Percentiles rank a stretch among this genome's conserved stretches.
phyloP scores from a whole-genome alignment of 2,888 invertebrate genomes.

The Andrena marginata region DNA sequence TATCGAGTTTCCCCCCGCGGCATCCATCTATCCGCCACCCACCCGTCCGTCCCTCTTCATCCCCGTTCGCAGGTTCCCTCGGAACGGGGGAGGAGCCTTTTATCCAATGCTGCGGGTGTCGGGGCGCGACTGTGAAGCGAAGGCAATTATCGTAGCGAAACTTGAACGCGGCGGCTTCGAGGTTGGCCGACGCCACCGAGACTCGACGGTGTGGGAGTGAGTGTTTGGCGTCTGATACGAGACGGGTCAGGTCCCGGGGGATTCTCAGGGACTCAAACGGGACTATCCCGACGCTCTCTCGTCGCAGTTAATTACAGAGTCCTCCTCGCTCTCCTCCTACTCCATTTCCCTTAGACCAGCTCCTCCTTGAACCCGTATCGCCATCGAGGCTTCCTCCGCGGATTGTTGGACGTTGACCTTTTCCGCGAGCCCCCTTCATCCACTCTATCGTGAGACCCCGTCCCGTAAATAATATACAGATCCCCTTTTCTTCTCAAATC shows the following conservation, averaged over 20 bases:
- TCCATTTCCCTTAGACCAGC: conserved; percentile 54
- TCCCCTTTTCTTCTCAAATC: too few species aligned
- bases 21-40: conserved; percentile 34
- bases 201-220: conserved; percentile 75
- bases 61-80: conserved; percentile 45
- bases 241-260: conserved; percentile 82
- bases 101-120: conserved; percentile 74
- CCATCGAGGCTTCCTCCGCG: conserved; percentile 30
- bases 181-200: conserved; percentile 67
- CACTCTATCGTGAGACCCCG: not conserved
- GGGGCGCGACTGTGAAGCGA: conserved; percentile 82
- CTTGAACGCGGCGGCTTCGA: conserved; percentile 78
- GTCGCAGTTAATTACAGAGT: conserved; percentile 83
- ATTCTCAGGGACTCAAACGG: conserved; percentile 82
- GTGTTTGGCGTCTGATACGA: conserved; percentile 84
- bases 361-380: conserved; percentile 57
- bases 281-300: conserved; percentile 78
- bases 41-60: conserved; percentile 27
- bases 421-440: not conserved
- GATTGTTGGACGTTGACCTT: conserved; percentile 17
- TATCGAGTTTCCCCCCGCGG: conserved; percentile 64
- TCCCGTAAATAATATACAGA: too few species aligned
- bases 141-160: conserved; percentile 84
- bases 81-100: conserved; percentile 56
- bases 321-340: conserved; percentile 67